Evolutionary conservation across 1,140 invertebrate genomes (phyloP), one percentile per base, ranked within the genome.

Genomic region (Atopsyche davidsoni): DNA sequence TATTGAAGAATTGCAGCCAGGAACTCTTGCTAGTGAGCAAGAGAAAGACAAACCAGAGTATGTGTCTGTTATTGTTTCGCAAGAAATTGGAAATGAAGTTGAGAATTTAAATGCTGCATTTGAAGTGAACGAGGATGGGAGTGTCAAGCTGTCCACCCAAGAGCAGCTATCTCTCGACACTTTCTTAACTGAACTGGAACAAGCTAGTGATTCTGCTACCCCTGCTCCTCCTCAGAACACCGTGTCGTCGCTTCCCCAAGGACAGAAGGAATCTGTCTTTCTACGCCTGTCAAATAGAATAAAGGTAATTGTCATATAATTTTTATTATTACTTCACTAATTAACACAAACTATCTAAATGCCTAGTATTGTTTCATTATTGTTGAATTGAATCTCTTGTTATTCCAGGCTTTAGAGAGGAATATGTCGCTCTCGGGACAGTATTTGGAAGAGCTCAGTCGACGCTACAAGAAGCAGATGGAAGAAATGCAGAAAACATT

Each of bases 371-470:
- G 44, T 50, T 38, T 25, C 10, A 44, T 28, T 10, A 25, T 13
- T 31, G 18, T 31, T 6, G 9, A 36, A 32, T 19, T 23, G 25
- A 31, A 40, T 17, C 22, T 35, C 61, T 53, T 59, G 55, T 42
- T 60, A 57, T 78, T 79, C 59, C 69, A 89, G 81, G 83, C 86
- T 47, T 73, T 99, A 48, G 96, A 99, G 70, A 77, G 89, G 41
- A 98, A 99, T 69, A 93, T 98, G 81, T 95, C 93, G 2, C 73
- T 98, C 2, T 96, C 90, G 51, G 88, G 88, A 50, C 91, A 96
- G 61, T 98, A 98, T 69, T 73, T 98, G 38, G 92, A 97, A 68
- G 93, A 98, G 65, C 68, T 98, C 36, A 96, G 91, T 67, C 81
- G 87, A 25, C 78, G 92, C 32, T 98, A 97, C 68, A 95, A 96